phyloP scores from a whole-genome alignment of 1,140 invertebrate genomes.

The Euura saliciscinereae region DNA sequence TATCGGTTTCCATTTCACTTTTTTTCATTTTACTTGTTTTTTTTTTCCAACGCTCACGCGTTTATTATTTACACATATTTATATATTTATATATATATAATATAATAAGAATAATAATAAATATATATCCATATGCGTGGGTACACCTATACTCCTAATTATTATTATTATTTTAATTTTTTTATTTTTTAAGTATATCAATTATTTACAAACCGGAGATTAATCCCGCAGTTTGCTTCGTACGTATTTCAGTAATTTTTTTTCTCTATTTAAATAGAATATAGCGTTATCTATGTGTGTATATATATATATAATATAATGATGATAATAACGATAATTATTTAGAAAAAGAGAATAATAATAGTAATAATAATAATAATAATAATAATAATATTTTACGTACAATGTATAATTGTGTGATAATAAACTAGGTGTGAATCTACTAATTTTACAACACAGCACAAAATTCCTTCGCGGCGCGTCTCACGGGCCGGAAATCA shows the following conservation, averaged over 20 bases:
- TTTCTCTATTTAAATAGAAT: too few species aligned
- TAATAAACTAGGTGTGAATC: slow-evolving; percentile 49
- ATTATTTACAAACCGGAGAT: not conserved
- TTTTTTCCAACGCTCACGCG: slow-evolving; percentile 9
- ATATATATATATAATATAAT: slow-evolving; percentile 42
- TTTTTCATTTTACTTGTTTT: slow-evolving; percentile 22
- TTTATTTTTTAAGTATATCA: not conserved
- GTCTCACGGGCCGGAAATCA: slow-evolving; percentile 11
- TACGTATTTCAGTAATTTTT: slow-evolving; percentile 1
- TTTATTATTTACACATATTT: slow-evolving; percentile 10
- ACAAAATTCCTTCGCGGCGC: slow-evolving; percentile 53
- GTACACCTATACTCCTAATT: not conserved
- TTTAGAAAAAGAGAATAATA: slow-evolving; percentile 13
- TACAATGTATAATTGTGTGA: not conserved
- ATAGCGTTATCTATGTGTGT: not conserved
- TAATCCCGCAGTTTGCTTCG: not conserved
- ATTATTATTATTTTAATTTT: not conserved
- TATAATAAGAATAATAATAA: too few species aligned
- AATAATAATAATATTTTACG: slow-evolving; percentile 30
- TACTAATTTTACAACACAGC: slow-evolving; percentile 61
- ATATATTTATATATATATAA: not conserved
- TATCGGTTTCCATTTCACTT: slow-evolving; percentile 36
- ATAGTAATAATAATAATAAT: slow-evolving; percentile 24
- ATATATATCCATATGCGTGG: too few species aligned
- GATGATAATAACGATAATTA: slow-evolving; percentile 39